Percentiles rank a stretch among this genome's conserved stretches.
phyloP scores from a whole-genome alignment of 2,113 vertebrate species.

The Callospermophilus lateralis region DNA sequence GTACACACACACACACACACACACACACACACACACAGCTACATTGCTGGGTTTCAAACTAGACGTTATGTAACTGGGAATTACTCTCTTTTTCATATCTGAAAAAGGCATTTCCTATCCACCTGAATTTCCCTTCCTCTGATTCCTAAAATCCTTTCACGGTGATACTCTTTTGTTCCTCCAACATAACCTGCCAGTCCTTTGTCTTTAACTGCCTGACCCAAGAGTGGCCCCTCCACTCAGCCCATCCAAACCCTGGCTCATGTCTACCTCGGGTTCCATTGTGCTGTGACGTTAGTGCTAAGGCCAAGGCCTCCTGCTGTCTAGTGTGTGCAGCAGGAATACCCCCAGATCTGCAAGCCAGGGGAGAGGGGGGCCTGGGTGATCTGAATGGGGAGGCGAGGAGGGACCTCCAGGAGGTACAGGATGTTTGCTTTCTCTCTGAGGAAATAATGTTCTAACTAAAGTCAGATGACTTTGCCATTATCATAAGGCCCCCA shows the following conservation, averaged over 20 bases:
- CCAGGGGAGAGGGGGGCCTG: not conserved
- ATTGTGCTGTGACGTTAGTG: not conserved
- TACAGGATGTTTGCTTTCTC: not conserved
- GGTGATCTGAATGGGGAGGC: not conserved
- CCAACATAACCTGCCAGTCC: not conserved
- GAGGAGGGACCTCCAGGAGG: not conserved
- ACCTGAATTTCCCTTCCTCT: not conserved
- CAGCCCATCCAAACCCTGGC: not conserved
- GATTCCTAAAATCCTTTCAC: not conserved
- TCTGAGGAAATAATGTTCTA: not conserved
- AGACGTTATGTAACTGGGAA: not conserved
- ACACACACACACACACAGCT: not conserved
- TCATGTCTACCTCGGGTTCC: not conserved
- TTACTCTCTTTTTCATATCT: conserved; percentile 48
- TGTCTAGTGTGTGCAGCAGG: not conserved
- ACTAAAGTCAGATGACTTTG: conserved; percentile 1
- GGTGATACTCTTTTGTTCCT: conserved; percentile 34
- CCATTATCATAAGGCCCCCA: not conserved
- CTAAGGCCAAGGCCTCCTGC: not conserved
- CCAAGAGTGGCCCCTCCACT: not conserved
- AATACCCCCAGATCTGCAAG: not conserved
- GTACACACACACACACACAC: not conserved
- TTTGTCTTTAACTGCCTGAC: not conserved
- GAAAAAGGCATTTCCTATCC: too few species aligned
- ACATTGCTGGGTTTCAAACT: not conserved